Evolutionary conservation across 2,797 vertebrate species (phyloP).

Genomic region (Acanthurus tractus): DNA sequence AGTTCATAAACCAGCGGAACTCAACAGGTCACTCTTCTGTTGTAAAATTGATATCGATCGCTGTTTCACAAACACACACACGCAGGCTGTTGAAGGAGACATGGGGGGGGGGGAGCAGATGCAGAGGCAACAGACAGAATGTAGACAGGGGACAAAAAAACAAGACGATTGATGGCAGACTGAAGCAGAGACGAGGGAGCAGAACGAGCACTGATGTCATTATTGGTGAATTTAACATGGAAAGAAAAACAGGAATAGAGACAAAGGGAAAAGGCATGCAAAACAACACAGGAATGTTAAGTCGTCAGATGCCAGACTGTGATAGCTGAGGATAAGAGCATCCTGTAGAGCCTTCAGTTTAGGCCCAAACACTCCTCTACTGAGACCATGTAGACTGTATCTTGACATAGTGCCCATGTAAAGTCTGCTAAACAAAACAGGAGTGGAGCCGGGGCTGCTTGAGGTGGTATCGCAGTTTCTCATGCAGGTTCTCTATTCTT

Average conservation of each 20-base stretch:
- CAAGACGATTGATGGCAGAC: constrained; percentile 24
- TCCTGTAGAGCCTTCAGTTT: constrained; percentile 41
- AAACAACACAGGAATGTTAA: constrained; percentile 69
- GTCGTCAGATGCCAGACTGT: constrained; percentile 67
- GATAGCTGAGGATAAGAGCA: constrained; percentile 61
- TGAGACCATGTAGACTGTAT: constrained; percentile 28
- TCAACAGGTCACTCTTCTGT: constrained; percentile 24
- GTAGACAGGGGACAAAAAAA: constrained; percentile 27
- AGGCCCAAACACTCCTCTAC: constrained; percentile 28
- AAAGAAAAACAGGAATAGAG: constrained; percentile 45
- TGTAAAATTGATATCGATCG: constrained; percentile 51
- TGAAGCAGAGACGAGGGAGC: constrained; percentile 27
- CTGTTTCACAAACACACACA: constrained; percentile 11
- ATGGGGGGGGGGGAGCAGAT: background rate
- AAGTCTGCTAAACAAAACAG: constrained; percentile 45
- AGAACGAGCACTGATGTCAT: constrained; percentile 23
- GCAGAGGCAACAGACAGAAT: constrained; percentile 10
- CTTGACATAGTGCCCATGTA: constrained; percentile 58
- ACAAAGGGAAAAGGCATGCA: constrained; percentile 46
- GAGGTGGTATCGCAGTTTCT: constrained; percentile 21
- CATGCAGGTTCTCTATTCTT: no score
- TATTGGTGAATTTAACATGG: constrained; percentile 18
- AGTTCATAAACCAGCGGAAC: constrained; percentile 22
- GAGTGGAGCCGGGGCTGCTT: constrained; percentile 7
- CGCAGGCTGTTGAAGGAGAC: constrained; percentile 13